Conservation (phyloP, 2,888 invertebrate genomes). For the Perdita meconis region DNA sequence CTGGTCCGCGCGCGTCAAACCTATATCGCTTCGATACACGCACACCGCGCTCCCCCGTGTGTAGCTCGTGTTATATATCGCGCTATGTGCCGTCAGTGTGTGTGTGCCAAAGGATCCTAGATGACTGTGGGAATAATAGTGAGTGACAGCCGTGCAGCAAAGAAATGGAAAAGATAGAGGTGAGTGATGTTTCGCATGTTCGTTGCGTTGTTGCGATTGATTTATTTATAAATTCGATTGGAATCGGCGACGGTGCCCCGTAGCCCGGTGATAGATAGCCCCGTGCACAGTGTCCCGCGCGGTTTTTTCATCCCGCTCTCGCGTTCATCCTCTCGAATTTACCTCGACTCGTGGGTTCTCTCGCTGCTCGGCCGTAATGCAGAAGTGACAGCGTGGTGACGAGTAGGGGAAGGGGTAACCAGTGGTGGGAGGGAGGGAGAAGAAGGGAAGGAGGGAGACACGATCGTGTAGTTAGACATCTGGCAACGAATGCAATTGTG, state of each 20-base stretch:
- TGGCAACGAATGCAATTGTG: conserved; percentile 80
- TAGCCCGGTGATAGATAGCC: too few species aligned
- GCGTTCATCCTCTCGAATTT: conserved; percentile 63
- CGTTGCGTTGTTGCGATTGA: neutral
- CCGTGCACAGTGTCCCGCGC: conserved; percentile 37
- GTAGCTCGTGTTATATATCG: conserved; percentile 63
- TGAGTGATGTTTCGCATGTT: conserved; percentile 63
- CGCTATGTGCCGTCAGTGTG: conserved; percentile 77
- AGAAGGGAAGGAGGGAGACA: too few species aligned
- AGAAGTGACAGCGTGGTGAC: conserved; percentile 76
- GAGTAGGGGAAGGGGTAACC: conserved; percentile 61
- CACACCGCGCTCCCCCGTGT: conserved; percentile 64
- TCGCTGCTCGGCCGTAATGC: conserved; percentile 69
- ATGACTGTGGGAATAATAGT: conserved; percentile 80
- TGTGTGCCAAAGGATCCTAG: conserved; percentile 78
- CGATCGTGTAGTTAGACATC: conserved; percentile 79
- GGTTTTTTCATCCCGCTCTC: conserved; percentile 36
- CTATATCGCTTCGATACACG: conserved; percentile 72
- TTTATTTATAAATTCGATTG: conserved; percentile 3
- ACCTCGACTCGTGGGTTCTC: conserved; percentile 55
- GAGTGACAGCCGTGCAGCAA: conserved; percentile 79
- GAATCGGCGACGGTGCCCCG: too few species aligned
- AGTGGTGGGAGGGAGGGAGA: conserved; percentile 59
- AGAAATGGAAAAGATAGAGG: conserved; percentile 84
- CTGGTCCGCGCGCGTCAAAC: conserved; percentile 80